Percentiles rank a stretch among this genome's conserved stretches.
Conservation (phyloP, 1,140 invertebrate genomes). For the Papilio helenus region DNA sequence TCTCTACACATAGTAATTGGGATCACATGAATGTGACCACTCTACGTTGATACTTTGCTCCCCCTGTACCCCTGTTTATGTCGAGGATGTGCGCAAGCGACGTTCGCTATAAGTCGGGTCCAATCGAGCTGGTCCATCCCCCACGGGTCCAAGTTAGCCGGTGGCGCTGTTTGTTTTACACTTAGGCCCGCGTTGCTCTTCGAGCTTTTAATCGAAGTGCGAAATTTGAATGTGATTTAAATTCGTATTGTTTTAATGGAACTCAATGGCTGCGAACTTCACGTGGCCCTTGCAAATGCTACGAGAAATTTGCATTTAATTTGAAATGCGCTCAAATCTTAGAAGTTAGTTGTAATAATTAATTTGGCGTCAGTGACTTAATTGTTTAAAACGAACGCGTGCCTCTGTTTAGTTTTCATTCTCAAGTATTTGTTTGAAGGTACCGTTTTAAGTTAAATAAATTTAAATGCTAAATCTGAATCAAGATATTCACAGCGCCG, state of each 20-base stretch:
- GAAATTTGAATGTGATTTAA: conserved; percentile 80
- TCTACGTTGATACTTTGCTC: conserved; percentile 53
- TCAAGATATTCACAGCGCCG: conserved; percentile 2
- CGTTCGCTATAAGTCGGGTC: conserved; percentile 47
- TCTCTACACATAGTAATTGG: conserved; percentile 79
- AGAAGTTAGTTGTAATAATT: conserved; percentile 56
- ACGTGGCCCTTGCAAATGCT: conserved; percentile 56
- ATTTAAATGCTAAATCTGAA: conserved; percentile 37
- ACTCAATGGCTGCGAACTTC: conserved; percentile 58
- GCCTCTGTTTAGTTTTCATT: conserved; percentile 38
- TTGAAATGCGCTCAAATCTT: conserved; percentile 58
- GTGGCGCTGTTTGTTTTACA: conserved; percentile 74
- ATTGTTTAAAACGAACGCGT: conserved; percentile 39
- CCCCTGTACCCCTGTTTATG: conserved; percentile 43
- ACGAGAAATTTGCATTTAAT: conserved; percentile 72
- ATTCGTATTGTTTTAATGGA: conserved; percentile 78
- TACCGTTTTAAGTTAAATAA: conserved; percentile 32
- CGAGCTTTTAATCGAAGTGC: conserved; percentile 79
- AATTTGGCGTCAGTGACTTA: conserved; percentile 44
- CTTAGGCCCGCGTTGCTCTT: conserved; percentile 74
- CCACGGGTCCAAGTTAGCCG: conserved; percentile 67
- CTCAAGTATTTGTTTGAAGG: conserved; percentile 34
- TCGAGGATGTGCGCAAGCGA: conserved; percentile 40
- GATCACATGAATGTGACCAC: conserved; percentile 71
- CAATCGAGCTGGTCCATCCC: conserved; percentile 55